Evolutionary conservation across 1,140 invertebrate genomes (phyloP), one percentile per base, ranked within the genome.

Genomic region (Atta cephalotes): DNA sequence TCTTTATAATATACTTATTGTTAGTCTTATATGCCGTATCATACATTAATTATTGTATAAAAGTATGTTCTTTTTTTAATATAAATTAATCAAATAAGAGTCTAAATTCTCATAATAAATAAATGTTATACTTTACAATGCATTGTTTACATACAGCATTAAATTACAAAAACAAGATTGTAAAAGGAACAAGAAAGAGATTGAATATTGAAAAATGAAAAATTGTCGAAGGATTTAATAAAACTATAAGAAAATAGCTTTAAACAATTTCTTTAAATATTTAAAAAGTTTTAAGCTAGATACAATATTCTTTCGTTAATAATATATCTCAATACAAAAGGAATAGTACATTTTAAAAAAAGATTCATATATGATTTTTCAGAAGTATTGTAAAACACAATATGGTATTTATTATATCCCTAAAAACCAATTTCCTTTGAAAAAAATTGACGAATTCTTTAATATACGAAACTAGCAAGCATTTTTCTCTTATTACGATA

Each of bases 401-500:
- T n/a, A n/a, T 9, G 39, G 2, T 12, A 45, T 45, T 10, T 45
- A 45, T 45, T 21, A n/a, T 21, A 81, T 31, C 45, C 21, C 14
- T n/a, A 45, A 81, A 45, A 12, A 80, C 6, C n/a, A 25, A 39
- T 56, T 35, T 80, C 21, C 16, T 28, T 28, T 28, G 7, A 82
- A 45, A 71, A 35, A 70, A 53, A 10, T 45, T 9, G 2, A 7
- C 14, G 16, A 25, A 16, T 35, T 62, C n/a, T 70, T n/a, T 51
- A 31, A 56, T 72, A 35, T 9, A 9, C 6, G 16, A 81, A 71
- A 71, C 12, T 31, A 60, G 56, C 25, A 14, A 31, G 31, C 21
- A 62, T 62, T 56, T 72, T 49, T 74, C 16, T 72, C 16, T 82
- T 58, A 74, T 63, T 72, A 72, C n/a, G 21, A 10, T 18, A 35